These are phyloP conservation scores for Pan paniscus DNA, from an alignment of 2,113 vertebrate genomes.

Conservation along the genomic window DNA sequence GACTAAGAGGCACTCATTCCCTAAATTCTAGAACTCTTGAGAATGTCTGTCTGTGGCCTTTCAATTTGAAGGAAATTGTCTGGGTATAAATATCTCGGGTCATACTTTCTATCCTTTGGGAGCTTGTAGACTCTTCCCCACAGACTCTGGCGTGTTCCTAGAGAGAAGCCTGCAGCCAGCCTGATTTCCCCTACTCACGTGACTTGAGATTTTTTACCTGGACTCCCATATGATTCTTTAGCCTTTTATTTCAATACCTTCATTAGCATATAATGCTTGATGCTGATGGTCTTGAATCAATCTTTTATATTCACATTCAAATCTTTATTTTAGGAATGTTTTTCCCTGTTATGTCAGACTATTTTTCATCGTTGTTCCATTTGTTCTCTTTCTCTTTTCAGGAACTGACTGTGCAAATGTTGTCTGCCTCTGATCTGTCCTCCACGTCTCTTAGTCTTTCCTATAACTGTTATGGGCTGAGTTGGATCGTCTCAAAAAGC, in stretches of 20 bases:
- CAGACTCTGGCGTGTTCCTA: neutral
- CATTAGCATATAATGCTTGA: neutral
- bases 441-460: neutral
- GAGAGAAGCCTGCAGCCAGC: neutral
- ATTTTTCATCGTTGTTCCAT: neutral
- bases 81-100: neutral
- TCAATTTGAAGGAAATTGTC: neutral
- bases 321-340: neutral
- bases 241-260: neutral
- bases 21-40: neutral
- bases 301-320: neutral
- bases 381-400: neutral
- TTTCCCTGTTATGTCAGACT: neutral
- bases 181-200: neutral
- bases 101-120: neutral
- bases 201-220: neutral
- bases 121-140: no score
- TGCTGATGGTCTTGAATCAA: no score
- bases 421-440: neutral
- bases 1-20: neutral
- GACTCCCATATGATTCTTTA: neutral
- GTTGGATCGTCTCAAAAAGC: neutral
- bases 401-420: neutral
- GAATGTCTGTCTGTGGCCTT: neutral
- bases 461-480: neutral